Conservation (phyloP, 2,113 vertebrate genomes). For the Bos taurus region DNA sequence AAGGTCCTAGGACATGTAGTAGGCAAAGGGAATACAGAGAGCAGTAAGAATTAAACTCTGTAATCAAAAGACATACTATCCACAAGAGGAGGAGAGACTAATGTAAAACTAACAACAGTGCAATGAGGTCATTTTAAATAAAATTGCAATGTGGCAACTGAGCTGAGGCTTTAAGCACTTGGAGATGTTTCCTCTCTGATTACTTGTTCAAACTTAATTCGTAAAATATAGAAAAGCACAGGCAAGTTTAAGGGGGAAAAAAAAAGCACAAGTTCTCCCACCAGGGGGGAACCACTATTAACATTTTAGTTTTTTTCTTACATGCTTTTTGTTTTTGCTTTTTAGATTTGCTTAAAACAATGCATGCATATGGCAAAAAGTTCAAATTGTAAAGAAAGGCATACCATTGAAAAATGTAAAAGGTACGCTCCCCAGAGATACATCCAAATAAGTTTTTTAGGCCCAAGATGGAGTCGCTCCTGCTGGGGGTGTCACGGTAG, state of each 20-base stretch:
- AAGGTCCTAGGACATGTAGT: not conserved
- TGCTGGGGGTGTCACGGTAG: not conserved
- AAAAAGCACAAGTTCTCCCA: not conserved
- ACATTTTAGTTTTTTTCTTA: not conserved
- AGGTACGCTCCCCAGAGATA: not conserved
- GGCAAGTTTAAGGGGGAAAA: not conserved
- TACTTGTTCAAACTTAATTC: not conserved
- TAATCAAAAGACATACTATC: not conserved
- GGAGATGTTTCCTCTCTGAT: not conserved
- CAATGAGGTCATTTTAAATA: not conserved
- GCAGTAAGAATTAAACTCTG: conserved; percentile 4
- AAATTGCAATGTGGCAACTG: not conserved
- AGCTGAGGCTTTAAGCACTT: not conserved
- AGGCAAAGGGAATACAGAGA: not conserved
- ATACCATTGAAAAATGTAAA: not conserved
- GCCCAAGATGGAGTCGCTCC: not conserved
- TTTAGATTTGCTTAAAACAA: not conserved
- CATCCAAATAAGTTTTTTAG: not conserved
- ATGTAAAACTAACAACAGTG: not conserved
- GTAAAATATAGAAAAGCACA: not conserved
- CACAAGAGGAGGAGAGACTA: not conserved
- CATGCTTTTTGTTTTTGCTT: not conserved
- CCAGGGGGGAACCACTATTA: not conserved
- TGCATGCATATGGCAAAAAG: not conserved
- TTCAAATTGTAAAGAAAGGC: not conserved